Base-by-base conservation (phyloP, 2,888 invertebrate species). In the Troilus luridus region DNA sequence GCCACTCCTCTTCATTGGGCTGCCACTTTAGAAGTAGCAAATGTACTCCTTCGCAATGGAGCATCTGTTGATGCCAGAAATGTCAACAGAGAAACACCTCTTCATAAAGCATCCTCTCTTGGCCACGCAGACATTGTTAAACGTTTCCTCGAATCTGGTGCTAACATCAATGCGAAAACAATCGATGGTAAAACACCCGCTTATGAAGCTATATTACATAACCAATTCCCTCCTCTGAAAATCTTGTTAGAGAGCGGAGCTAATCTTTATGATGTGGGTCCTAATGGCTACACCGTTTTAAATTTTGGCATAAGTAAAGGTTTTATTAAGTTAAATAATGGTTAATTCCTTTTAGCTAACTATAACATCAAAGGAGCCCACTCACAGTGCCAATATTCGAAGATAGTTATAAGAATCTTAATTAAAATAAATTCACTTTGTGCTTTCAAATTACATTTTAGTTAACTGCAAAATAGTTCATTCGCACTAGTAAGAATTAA, bases 231-330 rank as follows among this genome's bases (percentile, higher is more conserved):
- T 1, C 11, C 64, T 64, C n/a, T 64, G 64, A 64, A 64, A n/a
- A 64, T n/a, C 64, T 64, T 64, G n/a, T n/a, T 64, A 64, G 64
- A 64, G 64, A 64, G 9, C 10, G 64, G 64, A 10, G n/a, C 64
- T 64, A 11, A 64, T n/a, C n/a, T 64, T n/a, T 11, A 64, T 9
- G 64, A n/a, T 11, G 11, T n/a, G n/a, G 64, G 64, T 64, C 64
- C 64, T 9, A 64, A 64, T 64, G n/a, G 64, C 5, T n/a, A n/a
- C n/a, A 64, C 64, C 9, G 64, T 64, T 64, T 64, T 64, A n/a
- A 64, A 64, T 64, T 64, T 64, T 64, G 64, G 64, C n/a, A 64
- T 64, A n/a, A n/a, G 14, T n/a, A 64, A 64, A n/a, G 64, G 64
- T n/a, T n/a, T 64, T n/a, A n/a, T 64, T n/a, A 64, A 64, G n/a